Conservation (phyloP, 2,113 vertebrate species). For the Rhabdornis inornatus region DNA sequence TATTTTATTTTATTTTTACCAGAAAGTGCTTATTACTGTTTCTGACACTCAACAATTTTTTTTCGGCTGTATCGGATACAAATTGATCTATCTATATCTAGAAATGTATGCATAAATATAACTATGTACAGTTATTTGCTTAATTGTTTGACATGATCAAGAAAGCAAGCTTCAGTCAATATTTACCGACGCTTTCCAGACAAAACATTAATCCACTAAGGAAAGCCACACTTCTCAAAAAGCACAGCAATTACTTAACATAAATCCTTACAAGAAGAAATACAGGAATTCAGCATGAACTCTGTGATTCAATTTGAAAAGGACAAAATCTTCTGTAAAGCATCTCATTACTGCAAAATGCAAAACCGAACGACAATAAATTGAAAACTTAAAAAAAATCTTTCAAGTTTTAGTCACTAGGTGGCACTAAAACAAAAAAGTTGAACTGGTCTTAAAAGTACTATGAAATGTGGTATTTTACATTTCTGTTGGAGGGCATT, state of each 20-base stretch:
- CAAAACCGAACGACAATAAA: neutral
- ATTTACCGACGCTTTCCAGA: neutral
- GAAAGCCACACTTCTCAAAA: neutral
- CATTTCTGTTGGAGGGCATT: neutral
- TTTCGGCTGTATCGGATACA: neutral
- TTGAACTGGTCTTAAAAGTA: neutral
- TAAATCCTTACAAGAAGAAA: neutral
- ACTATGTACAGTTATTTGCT: neutral
- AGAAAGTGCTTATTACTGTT: neutral
- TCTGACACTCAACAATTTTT: neutral
- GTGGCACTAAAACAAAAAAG: slow-evolving; percentile 59
- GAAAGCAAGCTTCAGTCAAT: neutral
- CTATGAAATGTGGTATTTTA: neutral
- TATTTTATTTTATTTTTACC: neutral
- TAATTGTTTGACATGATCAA: neutral
- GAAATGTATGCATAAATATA: neutral
- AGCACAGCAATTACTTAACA: neutral
- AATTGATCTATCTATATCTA: neutral
- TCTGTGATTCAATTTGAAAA: neutral
- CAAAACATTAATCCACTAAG: neutral
- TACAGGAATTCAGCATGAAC: neutral
- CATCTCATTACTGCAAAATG: neutral
- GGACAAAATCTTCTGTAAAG: neutral
- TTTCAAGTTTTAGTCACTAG: slow-evolving; percentile 50
- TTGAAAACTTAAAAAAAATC: neutral